Conservation (phyloP, 2,797 vertebrate genomes). For the Masticophis lateralis region DNA sequence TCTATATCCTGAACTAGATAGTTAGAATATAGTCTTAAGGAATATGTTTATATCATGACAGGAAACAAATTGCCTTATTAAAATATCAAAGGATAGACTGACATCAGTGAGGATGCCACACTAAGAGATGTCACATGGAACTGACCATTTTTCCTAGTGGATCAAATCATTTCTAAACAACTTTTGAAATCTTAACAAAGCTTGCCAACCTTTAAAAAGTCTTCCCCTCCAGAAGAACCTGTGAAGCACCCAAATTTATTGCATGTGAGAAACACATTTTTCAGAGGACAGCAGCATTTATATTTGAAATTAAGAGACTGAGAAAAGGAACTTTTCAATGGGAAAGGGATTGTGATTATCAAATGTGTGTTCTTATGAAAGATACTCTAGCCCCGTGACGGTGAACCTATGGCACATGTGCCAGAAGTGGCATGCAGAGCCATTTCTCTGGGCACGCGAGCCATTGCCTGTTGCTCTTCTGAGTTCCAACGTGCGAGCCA, state of each 20-base stretch:
- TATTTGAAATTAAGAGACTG: neutral
- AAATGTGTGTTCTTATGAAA: neutral
- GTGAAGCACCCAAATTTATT: neutral
- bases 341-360: neutral
- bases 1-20: neutral
- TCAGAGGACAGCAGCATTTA: neutral
- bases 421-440: too few relatives aligned
- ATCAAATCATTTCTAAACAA: neutral
- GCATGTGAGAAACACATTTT: neutral
- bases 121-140: neutral
- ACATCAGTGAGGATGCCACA: neutral
- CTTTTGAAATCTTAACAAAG: neutral
- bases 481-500: too few relatives aligned
- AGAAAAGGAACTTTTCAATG: neutral
- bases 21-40: neutral
- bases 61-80: neutral
- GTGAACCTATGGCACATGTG: too few relatives aligned
- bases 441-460: too few relatives aligned
- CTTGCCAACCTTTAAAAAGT: neutral
- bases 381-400: neutral
- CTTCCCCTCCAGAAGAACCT: neutral
- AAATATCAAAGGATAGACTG: neutral
- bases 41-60: neutral
- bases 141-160: neutral
- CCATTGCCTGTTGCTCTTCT: too few relatives aligned